Evolutionary conservation across 2,888 invertebrate genomes (phyloP), one percentile per base, ranked within the genome.

Genomic region (Heliconius aoede): DNA sequence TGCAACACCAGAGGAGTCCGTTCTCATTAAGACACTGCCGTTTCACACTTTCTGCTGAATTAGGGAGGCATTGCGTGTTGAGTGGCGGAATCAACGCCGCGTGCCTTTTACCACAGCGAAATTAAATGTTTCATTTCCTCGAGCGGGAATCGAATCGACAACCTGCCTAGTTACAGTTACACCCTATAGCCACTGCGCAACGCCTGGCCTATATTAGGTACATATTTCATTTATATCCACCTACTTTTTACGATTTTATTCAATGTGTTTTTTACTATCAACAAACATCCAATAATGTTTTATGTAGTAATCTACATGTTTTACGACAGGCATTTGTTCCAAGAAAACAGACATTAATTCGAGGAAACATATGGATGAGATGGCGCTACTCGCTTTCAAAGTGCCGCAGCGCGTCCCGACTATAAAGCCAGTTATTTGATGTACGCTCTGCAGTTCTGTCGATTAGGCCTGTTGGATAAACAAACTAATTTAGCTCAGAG

Each of bases 261-360:
- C 73, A 80, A 79, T 74, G 75, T 79, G 80, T 74, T 77, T 76
- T 91, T 91, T 88, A 91, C 89, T 88, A 88, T 85, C 88, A 91
- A 91, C 90, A 90, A 88, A 85, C 85, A 89, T 91, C 90, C 89
- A 88, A 91, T 91, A 89, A 89, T 88, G 89, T 91, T 91, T 90
- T 88, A 91, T 89, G 89, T 87, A 85, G 86, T 85, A 86, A 88
- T 89, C 89, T 90, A 89, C 87, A 88, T 87, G 89, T 89, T 94
- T 94, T 93, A 94, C 87, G 91, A 90, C 88, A 84, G 90, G 82
- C 86, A 89, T 92, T 91, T 90, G 86, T 94, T 93, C 93, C 89
- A 87, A 89, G 94, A 94, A 94, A 93, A 92, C 94, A 94, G 93
- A 93, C 93, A 89, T 92, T 88, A 90, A 88, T 94, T 93, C 94